Base-by-base conservation (phyloP, 1,140 invertebrate species). In the Hermatobates lingyangjiaoensis region DNA sequence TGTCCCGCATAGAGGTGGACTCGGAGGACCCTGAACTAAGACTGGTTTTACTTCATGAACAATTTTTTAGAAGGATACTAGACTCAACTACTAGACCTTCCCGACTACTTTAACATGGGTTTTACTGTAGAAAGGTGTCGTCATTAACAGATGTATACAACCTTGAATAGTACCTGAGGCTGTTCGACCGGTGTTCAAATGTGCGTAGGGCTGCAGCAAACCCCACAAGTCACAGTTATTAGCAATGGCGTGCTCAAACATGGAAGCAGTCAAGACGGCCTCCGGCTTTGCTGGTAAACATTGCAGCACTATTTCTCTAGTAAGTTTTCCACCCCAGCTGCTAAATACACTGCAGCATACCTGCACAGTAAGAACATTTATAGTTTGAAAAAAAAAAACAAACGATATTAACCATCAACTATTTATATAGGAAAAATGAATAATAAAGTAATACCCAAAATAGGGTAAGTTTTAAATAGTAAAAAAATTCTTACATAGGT, bases 141-240 rank as follows among this genome's bases (percentile, higher is more conserved):
- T 12, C 30, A 12, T 34, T 34, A 34, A 34, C 15, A 39, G 24
- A 54, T 23, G 7, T 27, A 54, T 21, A 20, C 27, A 55, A 25
- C 46, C 27, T 24, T 50, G 18, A 2, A 44, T 23, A 49, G n/a
- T 67, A 83, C 82, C 84, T 50, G 83, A 85, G 30, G 87, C 86
- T 20, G 87, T 80, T 56, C 87, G 71, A 0, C 87, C 87, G 23
- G 86, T 83, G 62, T 88, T 89, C 1, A 91, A 67, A 66, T 92
- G 87, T 24, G 86, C 86, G 62, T 87, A 90, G 0, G 87, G 87
- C 61, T 92, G 88, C 25, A 91, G 64, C 20, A 91, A 63, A 0
- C 87, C 87, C 87, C 87, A 91, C 15, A 91, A 69, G 62, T 91
- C 87, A 0, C 82, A 81, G 58, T 83, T 89, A 62, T 79, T 81